These are phyloP conservation scores for Drosophila paucipuncta DNA, from an alignment of 2,888 invertebrate species.

Conservation along the genomic window DNA sequence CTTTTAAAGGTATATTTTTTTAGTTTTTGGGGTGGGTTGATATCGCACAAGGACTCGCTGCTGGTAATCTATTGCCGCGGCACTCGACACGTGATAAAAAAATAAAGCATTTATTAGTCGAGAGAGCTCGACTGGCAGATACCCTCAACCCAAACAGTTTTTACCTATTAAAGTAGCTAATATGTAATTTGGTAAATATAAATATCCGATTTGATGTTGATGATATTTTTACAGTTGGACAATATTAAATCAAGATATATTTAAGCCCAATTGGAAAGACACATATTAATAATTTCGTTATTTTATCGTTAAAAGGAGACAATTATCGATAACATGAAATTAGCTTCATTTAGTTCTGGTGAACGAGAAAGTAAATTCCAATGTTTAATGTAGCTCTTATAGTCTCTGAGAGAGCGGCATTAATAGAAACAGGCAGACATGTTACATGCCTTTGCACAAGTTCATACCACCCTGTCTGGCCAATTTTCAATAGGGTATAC, in stretches of 20 bases:
- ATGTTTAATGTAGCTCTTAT: not conserved
- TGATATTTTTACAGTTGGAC: not conserved
- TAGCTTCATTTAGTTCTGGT: accelerated
- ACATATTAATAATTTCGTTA: accelerated
- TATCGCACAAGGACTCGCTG: constrained; percentile 22
- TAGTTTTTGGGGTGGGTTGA: constrained; percentile 37
- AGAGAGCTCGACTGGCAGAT: not conserved
- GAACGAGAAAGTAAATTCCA: not conserved
- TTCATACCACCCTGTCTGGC: not conserved
- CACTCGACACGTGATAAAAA: constrained; percentile 25
- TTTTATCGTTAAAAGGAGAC: not conserved
- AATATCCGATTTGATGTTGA: not conserved
- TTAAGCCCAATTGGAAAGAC: accelerated
- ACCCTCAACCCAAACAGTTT: not conserved
- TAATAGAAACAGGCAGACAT: not conserved
- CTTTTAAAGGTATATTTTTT: constrained; percentile 12
- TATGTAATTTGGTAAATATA: not conserved
- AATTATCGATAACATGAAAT: not conserved
- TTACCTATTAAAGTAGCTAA: not conserved
- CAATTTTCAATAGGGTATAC: not conserved
- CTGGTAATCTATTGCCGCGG: constrained; percentile 44
- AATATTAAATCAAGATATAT: not conserved
- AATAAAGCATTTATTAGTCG: not conserved
- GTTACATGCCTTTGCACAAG: too few species aligned
- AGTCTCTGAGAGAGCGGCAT: not conserved